phyloP scores from a whole-genome alignment of 2,113 vertebrate species.

The Pionites leucogaster region DNA sequence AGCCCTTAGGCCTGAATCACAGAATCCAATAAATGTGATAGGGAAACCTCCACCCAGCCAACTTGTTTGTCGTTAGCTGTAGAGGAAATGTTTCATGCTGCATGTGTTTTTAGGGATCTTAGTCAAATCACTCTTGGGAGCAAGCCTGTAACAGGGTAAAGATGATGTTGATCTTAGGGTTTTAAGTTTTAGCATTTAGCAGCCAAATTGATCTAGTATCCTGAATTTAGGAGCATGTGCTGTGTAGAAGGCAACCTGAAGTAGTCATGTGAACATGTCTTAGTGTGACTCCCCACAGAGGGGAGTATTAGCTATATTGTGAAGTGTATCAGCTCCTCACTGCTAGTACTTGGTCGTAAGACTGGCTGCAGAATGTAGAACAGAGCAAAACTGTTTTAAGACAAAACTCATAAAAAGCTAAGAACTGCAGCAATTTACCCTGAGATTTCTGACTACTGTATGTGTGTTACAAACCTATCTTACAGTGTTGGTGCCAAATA shows the following conservation, averaged over 20 bases:
- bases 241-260: not conserved
- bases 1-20: not conserved
- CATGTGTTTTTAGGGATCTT: not conserved
- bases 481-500: not conserved
- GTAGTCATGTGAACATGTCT: not conserved
- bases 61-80: not conserved
- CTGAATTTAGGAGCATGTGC: not conserved
- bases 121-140: not conserved
- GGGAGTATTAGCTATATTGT: not conserved
- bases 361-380: not conserved
- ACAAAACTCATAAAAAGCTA: not conserved
- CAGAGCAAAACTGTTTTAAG: not conserved
- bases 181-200: not conserved
- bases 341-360: not conserved
- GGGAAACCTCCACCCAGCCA: not conserved
- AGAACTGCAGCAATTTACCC: not conserved
- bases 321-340: not conserved
- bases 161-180: not conserved
- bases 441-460: not conserved
- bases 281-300: rapidly evolving
- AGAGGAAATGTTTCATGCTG: not conserved
- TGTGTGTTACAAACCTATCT: not conserved
- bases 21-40: not conserved
- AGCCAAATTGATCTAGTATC: not conserved
- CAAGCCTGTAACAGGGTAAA: not conserved